A percentile compares a stretch with the other conserved stretches of the same genome.
These are phyloP conservation scores for Lithobates sylvaticus DNA, from an alignment of 2,797 vertebrate genomes.

Conservation along the genomic window DNA sequence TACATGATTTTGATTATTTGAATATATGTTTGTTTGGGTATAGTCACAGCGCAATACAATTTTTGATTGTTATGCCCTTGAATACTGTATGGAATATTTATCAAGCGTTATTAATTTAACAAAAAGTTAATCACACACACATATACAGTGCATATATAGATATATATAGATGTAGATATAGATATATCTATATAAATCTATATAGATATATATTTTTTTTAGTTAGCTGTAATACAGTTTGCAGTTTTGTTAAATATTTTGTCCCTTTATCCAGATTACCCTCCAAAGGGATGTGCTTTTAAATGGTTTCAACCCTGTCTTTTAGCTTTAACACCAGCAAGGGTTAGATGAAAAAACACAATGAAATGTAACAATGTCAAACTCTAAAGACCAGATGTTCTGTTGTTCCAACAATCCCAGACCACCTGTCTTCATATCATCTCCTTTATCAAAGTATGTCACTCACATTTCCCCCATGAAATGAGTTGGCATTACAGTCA, in stretches of 20 bases:
- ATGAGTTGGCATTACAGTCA: conserved; percentile 67
- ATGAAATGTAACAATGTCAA: conserved; percentile 64
- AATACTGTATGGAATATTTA: too few species aligned
- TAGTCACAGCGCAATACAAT: too few species aligned
- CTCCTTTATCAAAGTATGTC: conserved; percentile 71
- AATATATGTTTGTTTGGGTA: too few species aligned
- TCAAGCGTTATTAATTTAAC: too few species aligned
- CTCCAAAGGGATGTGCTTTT: conserved; percentile 57
- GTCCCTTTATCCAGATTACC: conserved; percentile 30
- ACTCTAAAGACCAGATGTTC: conserved; percentile 82
- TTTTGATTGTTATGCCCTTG: too few species aligned
- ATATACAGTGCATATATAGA: too few species aligned
- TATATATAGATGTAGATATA: too few species aligned
- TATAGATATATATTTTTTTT: not conserved
- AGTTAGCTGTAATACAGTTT: not conserved
- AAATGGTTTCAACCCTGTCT: conserved; percentile 52
- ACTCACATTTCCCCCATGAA: conserved; percentile 68
- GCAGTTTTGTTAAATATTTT: conserved; percentile 23
- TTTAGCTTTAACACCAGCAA: conserved; percentile 61
- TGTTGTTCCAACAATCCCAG: conserved; percentile 80
- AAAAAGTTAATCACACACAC: too few species aligned
- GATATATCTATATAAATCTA: too few species aligned
- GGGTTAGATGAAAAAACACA: conserved; percentile 57
- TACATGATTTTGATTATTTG: too few species aligned
- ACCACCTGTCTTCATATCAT: conserved; percentile 81